Percentiles rank a stretch among this genome's conserved stretches.
Conservation (phyloP, 2,113 vertebrate species). For the Edolisoma coerulescens region DNA sequence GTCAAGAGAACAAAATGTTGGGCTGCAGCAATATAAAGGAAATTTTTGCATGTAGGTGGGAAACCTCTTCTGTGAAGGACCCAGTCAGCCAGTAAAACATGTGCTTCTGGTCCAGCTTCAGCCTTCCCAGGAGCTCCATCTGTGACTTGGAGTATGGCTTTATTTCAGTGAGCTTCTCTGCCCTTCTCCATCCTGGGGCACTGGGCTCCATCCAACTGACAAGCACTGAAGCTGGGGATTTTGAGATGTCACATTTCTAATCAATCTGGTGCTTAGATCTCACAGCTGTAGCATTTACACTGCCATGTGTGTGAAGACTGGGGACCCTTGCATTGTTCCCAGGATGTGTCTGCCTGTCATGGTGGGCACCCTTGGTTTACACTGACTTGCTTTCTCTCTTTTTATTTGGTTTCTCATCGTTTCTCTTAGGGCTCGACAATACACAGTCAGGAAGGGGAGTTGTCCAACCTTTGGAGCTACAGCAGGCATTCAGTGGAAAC, state of each 20-base stretch:
- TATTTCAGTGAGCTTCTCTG: neutral
- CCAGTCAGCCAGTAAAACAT: neutral
- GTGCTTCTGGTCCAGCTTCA: neutral
- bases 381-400: neutral
- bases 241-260: neutral
- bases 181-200: neutral
- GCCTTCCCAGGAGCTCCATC: neutral
- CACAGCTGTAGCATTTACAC: neutral
- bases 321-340: neutral
- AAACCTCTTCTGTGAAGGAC: neutral
- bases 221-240: neutral
- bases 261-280: neutral
- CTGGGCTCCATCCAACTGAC: neutral
- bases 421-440: neutral
- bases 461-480: neutral
- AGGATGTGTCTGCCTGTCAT: neutral
- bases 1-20: neutral
- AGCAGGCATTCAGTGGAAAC: neutral
- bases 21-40: neutral
- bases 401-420: neutral
- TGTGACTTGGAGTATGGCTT: accelerated
- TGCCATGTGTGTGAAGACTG: neutral
- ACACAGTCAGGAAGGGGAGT: neutral
- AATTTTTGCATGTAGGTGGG: neutral
- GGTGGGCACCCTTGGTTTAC: neutral